Base-by-base conservation (phyloP, 2,888 invertebrate genomes). In the Calliopum simillimum region DNA sequence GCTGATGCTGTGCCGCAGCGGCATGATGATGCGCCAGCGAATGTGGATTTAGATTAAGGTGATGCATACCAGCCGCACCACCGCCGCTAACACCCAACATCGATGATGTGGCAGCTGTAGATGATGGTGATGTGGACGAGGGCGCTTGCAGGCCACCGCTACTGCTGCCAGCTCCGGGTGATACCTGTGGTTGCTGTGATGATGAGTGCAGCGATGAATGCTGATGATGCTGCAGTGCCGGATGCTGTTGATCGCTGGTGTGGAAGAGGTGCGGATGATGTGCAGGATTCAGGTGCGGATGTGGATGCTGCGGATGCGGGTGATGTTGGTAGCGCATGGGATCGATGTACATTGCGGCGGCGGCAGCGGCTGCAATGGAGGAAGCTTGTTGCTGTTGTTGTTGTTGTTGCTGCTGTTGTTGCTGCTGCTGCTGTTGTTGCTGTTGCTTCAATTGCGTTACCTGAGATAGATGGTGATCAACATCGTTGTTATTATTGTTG, bases 341-440 rank as follows among this genome's bases (percentile, higher is more conserved):
- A 80, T 86, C 86, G 78, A 86, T 86, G 77, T 86, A 86, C 86
- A 86, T 86, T 58, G 86, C 86, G 70, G 86, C 86, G 75, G 86
- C 86, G 77, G 86, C 86, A 78, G 86, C 86, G 77, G 86, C 85
- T 75, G 86, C 85, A 74, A 85, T 83, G 74, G 85, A 84, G 75
- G 86, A 82, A 72, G 85, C 84, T 79, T 83, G 79, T 76, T 81
- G 77, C 73, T 78, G 76, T 67, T 77, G 75, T 71, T 76, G 67
- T 78, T 83, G 78, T 75, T 82, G 79, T 59, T 79, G 62, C 73
- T 79, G 62, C 74, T 76, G 61, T 33, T 61, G 56, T 11, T 56
- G 56, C 41, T 59, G 58, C 16, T 59, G 58, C 68, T 79, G 74
- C 66, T 74, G 74, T 68, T 79, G 70, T 70, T 80, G 21, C 73